A percentile compares a stretch with the other conserved stretches of the same genome.
phyloP scores from a whole-genome alignment of 2,797 vertebrate species.

The Liasis olivaceus region DNA sequence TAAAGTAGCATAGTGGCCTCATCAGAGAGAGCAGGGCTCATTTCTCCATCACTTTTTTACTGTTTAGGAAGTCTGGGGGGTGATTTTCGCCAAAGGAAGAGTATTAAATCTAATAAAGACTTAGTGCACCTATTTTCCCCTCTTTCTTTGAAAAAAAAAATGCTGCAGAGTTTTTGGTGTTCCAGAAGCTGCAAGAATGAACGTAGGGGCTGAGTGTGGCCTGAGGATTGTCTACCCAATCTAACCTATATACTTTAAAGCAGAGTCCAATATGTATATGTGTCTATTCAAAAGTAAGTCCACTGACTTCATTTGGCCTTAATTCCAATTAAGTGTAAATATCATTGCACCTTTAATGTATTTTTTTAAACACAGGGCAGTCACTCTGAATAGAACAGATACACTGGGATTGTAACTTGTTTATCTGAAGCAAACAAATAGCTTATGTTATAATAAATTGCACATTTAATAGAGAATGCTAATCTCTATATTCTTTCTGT shows the following conservation, averaged over 20 bases:
- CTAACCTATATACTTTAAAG: neutral
- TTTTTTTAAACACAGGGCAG: neutral
- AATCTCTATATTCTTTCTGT: conserved; percentile 17
- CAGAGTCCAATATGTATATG: neutral
- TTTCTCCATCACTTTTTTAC: neutral
- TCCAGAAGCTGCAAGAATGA: neutral
- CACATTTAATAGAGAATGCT: neutral
- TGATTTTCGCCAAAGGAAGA: neutral
- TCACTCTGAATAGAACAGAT: neutral
- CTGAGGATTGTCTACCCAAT: neutral
- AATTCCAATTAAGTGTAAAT: neutral
- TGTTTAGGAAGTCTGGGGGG: neutral
- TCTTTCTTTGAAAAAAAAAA: neutral
- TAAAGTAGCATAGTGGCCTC: neutral
- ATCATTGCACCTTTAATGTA: neutral
- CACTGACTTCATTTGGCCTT: neutral
- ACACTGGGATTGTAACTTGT: neutral
- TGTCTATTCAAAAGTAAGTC: neutral
- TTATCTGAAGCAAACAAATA: neutral
- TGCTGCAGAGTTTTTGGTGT: neutral
- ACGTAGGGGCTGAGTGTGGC: neutral
- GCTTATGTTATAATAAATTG: neutral
- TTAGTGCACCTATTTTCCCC: neutral
- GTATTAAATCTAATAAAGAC: neutral
- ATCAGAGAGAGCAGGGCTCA: neutral